phyloP scores from a whole-genome alignment of 2,888 invertebrate species.

The Cosmia trapezina region DNA sequence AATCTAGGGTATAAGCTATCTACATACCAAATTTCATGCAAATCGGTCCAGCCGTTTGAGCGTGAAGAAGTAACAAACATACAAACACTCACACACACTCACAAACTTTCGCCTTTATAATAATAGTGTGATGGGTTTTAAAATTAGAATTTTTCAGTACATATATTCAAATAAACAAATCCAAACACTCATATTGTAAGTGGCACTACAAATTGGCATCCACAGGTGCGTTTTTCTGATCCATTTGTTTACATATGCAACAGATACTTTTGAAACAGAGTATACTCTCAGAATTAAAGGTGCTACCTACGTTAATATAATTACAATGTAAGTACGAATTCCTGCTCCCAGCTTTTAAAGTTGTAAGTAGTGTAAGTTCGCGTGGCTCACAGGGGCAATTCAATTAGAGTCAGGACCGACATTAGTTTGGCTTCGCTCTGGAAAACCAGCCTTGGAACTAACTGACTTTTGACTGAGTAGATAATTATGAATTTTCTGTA shows the following conservation, averaged over 20 bases:
- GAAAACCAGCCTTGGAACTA: constrained; percentile 5
- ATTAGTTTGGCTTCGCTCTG: constrained; percentile 14
- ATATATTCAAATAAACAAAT: neutral
- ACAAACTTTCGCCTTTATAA: too few species aligned
- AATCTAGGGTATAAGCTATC: too few species aligned
- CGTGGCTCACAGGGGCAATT: constrained; percentile 34
- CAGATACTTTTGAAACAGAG: neutral
- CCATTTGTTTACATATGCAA: neutral
- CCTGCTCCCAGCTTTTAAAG: constrained; percentile 24
- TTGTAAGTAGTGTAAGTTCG: constrained; percentile 5
- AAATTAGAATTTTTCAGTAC: neutral
- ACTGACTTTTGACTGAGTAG: constrained; percentile 14
- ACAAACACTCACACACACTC: too few species aligned
- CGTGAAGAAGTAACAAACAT: too few species aligned
- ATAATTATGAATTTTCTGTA: constrained; percentile 9
- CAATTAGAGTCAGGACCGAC: constrained; percentile 21
- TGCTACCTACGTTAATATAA: neutral
- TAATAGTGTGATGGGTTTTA: too few species aligned
- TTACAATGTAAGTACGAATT: constrained; percentile 20
- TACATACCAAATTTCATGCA: too few species aligned
- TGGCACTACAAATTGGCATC: neutral
- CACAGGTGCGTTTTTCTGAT: neutral
- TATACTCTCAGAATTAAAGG: constrained; percentile 1
- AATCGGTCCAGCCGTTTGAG: too few species aligned
- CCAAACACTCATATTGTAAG: neutral